Conservation (phyloP, 1,140 invertebrate genomes). For the Papilio machaon region DNA sequence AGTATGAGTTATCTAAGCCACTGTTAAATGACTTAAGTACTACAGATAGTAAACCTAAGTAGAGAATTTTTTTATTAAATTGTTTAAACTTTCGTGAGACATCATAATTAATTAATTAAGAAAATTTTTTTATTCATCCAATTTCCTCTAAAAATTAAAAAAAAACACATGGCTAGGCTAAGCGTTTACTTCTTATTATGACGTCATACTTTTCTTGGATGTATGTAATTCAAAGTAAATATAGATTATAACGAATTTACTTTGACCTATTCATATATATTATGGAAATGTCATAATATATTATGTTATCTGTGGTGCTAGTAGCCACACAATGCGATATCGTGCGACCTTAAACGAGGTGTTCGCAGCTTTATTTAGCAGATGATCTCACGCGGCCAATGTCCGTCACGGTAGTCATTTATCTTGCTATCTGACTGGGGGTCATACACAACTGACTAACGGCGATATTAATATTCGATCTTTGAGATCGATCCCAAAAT, state of each 20-base stretch:
- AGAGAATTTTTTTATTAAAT: no score
- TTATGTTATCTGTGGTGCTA: neutral
- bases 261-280: neutral
- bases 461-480: neutral
- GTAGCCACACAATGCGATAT: neutral
- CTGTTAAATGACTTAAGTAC: no score
- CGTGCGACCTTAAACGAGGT: slow-evolving; percentile 24
- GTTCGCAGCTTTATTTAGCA: slow-evolving; percentile 29
- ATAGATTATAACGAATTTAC: neutral
- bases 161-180: no score
- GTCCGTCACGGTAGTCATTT: slow-evolving; percentile 3
- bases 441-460: neutral
- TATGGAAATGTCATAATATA: neutral
- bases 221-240: neutral
- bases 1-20: no score
- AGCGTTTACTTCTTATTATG: neutral
- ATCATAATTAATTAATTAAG: no score
- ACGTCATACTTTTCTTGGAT: neutral
- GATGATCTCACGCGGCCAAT: slow-evolving; percentile 22
- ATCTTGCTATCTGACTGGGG: neutral
- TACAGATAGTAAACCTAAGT: no score
- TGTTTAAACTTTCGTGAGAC: no score
- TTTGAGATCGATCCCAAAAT: neutral
- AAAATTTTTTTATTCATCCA: neutral
- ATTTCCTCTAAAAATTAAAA: no score